Evolutionary conservation across 2,888 invertebrate species (phyloP), one percentile per base, ranked within the genome.

Genomic region (Phlogophora meticulosa): DNA sequence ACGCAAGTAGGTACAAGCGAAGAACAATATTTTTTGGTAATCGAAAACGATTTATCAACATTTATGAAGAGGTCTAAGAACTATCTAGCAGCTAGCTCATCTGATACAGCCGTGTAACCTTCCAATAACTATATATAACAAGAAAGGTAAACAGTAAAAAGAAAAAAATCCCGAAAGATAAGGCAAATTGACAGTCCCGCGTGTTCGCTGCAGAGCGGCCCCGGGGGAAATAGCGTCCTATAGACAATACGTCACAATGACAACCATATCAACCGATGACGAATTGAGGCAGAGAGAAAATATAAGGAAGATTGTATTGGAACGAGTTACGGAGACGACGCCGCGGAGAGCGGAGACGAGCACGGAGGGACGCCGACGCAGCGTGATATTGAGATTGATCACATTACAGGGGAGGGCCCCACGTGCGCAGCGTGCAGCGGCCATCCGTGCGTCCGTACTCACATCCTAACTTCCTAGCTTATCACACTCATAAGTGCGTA

Each of bases 251-350:
- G 70, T 73, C 73, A 73, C 22, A 45, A 58, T 43, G 62, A 75
- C 57, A 75, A 48, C 61, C 69, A 48, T 69, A 58, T 62, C 76
- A 57, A 48, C 57, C 34, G 40, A 69, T 62, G 75, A 68, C 76
- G 76, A 75, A 69, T 52, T 34, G 62, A 49, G 46, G 20, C n/a
- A 43, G 34, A 40, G 34, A 28, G 40, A 28, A 32, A 43, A 75
- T 45, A 36, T 34, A 24, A 48, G 17, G 42, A n/a, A 59, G 20
- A 46, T 66, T 67, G 56, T 43, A 59, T 60, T 40, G 73, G 66
- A 45, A 51, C 63, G 42, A 73, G 73, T 52, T 62, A 62, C 11
- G 32, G 42, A 43, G 32, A 32, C 56, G 10, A 59, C 24, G 38
- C 20, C 24, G 9, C 9, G 13, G 38, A 49, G 53, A 24, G 22